Conservation (phyloP, 2,797 vertebrate species). For the Limosa lapponica region DNA sequence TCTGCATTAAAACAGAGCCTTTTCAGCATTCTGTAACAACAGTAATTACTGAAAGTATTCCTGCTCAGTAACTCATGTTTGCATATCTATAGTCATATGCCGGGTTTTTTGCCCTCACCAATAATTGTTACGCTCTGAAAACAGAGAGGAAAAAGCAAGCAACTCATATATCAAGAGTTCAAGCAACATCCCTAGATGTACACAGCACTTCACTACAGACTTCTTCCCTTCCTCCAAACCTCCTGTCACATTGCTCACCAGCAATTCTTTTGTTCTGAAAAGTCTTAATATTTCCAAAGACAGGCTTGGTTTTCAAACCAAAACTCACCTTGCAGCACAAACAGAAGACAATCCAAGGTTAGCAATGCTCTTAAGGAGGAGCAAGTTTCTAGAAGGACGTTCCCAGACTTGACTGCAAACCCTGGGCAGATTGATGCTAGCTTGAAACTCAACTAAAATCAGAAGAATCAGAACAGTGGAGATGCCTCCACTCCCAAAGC, state of each 20-base stretch:
- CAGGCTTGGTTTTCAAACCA: not conserved
- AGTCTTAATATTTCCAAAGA: not conserved
- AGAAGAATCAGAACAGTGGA: not conserved
- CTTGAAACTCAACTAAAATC: not conserved
- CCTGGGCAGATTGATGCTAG: not conserved
- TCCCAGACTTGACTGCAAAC: not conserved
- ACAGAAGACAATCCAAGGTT: rapidly evolving
- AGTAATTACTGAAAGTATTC: not conserved
- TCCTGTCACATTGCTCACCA: not conserved
- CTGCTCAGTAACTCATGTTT: not conserved
- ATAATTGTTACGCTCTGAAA: not conserved
- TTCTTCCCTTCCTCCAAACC: not conserved
- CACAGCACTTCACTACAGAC: not conserved
- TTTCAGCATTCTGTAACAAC: rapidly evolving
- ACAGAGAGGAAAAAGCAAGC: not conserved
- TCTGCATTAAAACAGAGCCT: not conserved
- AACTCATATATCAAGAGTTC: rapidly evolving
- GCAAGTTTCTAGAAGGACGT: not conserved
- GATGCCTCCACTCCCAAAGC: not conserved
- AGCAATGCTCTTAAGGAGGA: not conserved
- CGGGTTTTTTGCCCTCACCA: rapidly evolving
- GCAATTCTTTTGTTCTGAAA: rapidly evolving
- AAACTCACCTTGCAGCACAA: not conserved
- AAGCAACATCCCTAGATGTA: not conserved
- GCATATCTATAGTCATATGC: rapidly evolving